A percentile compares a stretch with the other conserved stretches of the same genome.
Evolutionary conservation across 2,888 invertebrate genomes (phyloP).

Genomic region (Sphinx pinastri): DNA sequence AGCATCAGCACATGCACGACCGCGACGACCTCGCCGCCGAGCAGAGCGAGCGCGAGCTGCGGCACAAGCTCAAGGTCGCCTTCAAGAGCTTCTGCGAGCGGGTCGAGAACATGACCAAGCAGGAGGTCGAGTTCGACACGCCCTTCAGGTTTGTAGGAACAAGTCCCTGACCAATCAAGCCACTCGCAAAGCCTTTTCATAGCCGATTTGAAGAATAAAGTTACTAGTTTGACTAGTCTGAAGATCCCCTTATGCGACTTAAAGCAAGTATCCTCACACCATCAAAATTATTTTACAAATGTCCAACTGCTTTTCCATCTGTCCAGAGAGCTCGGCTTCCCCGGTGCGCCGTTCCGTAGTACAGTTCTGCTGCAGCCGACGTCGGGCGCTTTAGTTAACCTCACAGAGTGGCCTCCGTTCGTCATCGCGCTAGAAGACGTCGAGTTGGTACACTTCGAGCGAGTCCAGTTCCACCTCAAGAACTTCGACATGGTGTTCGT

Average conservation of each 20-base stretch:
- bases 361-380: slow-evolving; percentile 98
- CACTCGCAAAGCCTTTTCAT: no score
- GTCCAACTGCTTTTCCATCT: background rate
- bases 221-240: background rate
- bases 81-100: slow-evolving; percentile 99
- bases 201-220: no score
- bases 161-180: no score
- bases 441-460: slow-evolving; percentile 98
- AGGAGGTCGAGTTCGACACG: slow-evolving; percentile 98
- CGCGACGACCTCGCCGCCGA: slow-evolving; percentile 99
- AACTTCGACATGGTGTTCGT: slow-evolving; percentile 99
- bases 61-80: slow-evolving; percentile 98
- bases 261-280: background rate
- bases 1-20: slow-evolving; percentile 99
- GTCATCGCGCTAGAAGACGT: slow-evolving; percentile 99
- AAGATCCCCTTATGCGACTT: background rate
- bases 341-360: slow-evolving; percentile 98
- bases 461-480: slow-evolving; percentile 99
- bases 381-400: slow-evolving; percentile 97
- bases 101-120: slow-evolving; percentile 96
- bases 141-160: slow-evolving; percentile 87
- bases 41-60: slow-evolving; percentile 97
- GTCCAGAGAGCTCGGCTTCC: slow-evolving; percentile 95
- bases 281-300: background rate
- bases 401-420: slow-evolving; percentile 99